Base-by-base conservation (phyloP, 2,888 invertebrate species). In the Gortyna flavago region DNA sequence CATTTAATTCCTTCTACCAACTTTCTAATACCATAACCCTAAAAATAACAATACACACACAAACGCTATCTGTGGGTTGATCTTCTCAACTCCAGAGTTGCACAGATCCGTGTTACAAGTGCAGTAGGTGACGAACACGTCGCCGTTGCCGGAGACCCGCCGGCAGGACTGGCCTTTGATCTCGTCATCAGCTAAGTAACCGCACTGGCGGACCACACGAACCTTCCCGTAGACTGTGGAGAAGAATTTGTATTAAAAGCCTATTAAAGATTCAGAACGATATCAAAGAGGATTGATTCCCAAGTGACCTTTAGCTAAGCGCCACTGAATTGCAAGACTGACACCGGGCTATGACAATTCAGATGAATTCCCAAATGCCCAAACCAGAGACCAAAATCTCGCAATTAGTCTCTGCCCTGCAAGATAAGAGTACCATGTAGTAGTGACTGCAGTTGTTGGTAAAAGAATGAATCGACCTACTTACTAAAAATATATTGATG, bases 151-250 rank as follows among this genome's bases (percentile, higher is more conserved):
- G 25, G 97, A 97, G 81, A 98, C 97, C 87, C 97, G 97, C 84
- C 97, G 93, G 92, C 98, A 98, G 11, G 97, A 95, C 80, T 97
- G 97, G 97, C 91, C 81, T 70, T 86, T 84, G n/a, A 83, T 73
- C 94, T 95, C 96, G 6, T 96, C 97, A 85, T 98, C 98, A 38
- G 97, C 97, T 70, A 98, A 95, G 94, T 98, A 99, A 4, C 98
- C 99, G 89, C 99, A 99, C 79, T 97, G 97, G 61, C 99, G 97
- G 8, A 98, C 98, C n/a, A 98, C 97, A 61, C 98, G 97, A 21
- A 97, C 94, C 92, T 98, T 97, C 11, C 98, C 98, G 92, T 98
- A 97, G 84, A 98, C 99, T 99, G 97, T 4, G 97, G 93, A 81
- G 72, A 80, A 78, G 71, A 72, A 57, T 72, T 41, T 66, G 35